Conservation (phyloP, 2,888 invertebrate genomes). For the Lasiommata megera region DNA sequence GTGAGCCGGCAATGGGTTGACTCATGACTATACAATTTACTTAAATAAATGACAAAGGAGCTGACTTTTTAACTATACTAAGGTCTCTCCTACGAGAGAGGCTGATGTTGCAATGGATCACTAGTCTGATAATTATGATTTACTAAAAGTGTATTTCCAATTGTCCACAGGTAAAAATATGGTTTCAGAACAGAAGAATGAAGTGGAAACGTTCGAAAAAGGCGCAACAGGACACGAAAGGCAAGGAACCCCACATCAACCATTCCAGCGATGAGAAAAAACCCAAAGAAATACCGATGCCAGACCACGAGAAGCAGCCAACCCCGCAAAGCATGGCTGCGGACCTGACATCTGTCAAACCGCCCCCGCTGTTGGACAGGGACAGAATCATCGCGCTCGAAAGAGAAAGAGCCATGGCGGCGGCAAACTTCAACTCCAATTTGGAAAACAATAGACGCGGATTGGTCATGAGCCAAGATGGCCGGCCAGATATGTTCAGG, state of each 20-base stretch:
- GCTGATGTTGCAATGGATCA: no score
- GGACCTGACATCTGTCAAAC: constrained; percentile 76
- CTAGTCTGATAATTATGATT: no score
- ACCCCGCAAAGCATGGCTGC: constrained; percentile 51
- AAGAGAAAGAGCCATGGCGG: constrained; percentile 72
- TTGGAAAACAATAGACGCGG: constrained; percentile 74
- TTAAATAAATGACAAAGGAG: no score
- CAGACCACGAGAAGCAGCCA: constrained; percentile 56
- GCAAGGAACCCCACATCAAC: constrained; percentile 58
- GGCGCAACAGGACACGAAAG: constrained; percentile 93
- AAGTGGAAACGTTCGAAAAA: constrained; percentile 99
- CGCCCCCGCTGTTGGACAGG: constrained; percentile 67
- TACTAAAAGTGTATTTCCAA: neutral
- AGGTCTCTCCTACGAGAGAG: no score
- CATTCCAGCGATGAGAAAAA: constrained; percentile 63
- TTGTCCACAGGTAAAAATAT: constrained; percentile 93
- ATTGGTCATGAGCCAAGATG: constrained; percentile 72
- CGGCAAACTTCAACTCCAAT: constrained; percentile 77
- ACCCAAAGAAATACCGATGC: constrained; percentile 46
- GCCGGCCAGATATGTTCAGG: constrained; percentile 74
- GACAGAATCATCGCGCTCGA: constrained; percentile 75
- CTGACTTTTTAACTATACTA: no score
- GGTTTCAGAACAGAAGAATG: constrained; percentile 99
- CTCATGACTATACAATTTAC: no score
- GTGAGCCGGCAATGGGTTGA: no score